These are phyloP conservation scores for Polypedilum pembai DNA, from an alignment of 1,140 invertebrate genomes.

Conservation along the genomic window DNA sequence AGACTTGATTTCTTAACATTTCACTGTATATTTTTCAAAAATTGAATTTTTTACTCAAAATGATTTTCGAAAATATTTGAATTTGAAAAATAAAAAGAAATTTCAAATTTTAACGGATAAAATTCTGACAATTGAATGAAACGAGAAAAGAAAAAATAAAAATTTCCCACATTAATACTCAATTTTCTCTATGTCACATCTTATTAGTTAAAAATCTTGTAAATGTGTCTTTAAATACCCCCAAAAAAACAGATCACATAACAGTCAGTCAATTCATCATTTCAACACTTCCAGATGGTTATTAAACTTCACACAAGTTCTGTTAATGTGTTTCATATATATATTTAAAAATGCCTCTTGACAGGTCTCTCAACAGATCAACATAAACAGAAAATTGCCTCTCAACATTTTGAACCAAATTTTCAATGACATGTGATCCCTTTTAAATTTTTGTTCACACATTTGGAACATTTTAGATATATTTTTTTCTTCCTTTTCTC, in stretches of 20 bases:
- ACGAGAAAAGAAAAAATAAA: not conserved
- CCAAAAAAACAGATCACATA: not conserved
- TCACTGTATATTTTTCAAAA: too few species aligned
- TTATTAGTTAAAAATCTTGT: not conserved
- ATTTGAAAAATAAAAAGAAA: too few species aligned
- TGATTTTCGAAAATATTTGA: too few species aligned
- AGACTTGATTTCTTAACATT: too few species aligned
- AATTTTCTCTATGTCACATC: not conserved
- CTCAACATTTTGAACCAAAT: not conserved
- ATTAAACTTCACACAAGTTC: not conserved
- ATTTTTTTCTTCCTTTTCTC: too few species aligned
- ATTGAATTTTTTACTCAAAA: too few species aligned
- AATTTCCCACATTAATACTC: not conserved
- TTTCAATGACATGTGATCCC: not conserved
- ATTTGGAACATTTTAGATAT: too few species aligned
- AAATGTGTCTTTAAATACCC: constrained; percentile 6
- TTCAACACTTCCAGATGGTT: not conserved
- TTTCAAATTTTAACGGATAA: too few species aligned
- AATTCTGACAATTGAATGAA: too few species aligned
- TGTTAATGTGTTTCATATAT: not conserved
- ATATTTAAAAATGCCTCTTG: not conserved
- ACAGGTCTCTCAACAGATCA: not conserved
- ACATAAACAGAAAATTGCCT: not conserved
- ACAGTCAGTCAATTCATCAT: not conserved
- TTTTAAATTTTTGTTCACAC: too few species aligned